Evolutionary conservation across 2,113 vertebrate species (phyloP), one percentile per base, ranked within the genome.

Genomic region (Orthonyx spaldingii): DNA sequence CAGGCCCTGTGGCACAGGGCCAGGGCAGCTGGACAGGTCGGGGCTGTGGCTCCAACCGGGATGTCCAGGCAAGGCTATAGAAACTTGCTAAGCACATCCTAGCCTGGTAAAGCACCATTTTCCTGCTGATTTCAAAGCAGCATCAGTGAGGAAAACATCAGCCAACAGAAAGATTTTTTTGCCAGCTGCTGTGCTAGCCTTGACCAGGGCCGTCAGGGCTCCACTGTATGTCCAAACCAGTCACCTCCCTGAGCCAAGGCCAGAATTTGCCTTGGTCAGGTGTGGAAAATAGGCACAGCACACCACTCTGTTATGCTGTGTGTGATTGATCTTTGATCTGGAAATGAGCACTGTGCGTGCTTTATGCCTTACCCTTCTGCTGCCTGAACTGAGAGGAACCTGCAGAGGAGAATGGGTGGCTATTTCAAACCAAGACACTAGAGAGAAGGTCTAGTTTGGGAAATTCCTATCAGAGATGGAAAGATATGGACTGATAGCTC

Each of bases 21-120:
- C 17, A 13, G 44, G 87, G 80, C 59, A 60, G 56, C 52, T 20
- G 79, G 41, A 39, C 17, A 7, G 2, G 1, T 3, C 0, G 0
- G 65, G 42, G 37, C 81, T 81, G 90, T 0, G 0, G 6, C 20
- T 70, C 21, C 6, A 20, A 26, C 8, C 0, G 0, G 26, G 35
- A 22, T 74, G n/a, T 70, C 64, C 61, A 52, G 56, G 60, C 52
- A 64, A 63, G 28, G 47, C 66, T 52, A 22, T 46, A 33, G 46
- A 90, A 77, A 22, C 16, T 6, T 49, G 46, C 49, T 84, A 26
- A 66, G 71, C 39, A 50, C 46, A 18, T 33, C 68, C 68, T 42
- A 85, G 70, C 69, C 52, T 22, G 35, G 23, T 41, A 61, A 52
- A n/a, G 60, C 42, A 50, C 37, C 35, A 1, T 78, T 89, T 78